phyloP scores from a whole-genome alignment of 2,797 vertebrate genomes.

The Chaetodon trifasciatus region DNA sequence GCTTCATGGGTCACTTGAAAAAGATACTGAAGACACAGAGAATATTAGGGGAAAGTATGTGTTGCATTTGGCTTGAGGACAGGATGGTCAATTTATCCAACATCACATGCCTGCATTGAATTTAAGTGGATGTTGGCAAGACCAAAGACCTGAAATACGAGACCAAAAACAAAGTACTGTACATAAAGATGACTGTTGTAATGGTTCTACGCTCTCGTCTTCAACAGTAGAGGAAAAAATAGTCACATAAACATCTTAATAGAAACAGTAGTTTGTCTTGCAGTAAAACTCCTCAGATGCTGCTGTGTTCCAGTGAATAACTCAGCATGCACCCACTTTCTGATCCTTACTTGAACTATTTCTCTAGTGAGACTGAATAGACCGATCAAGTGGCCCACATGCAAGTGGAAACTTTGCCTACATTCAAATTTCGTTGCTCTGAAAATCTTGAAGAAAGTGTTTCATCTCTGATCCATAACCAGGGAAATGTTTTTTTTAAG shows the following conservation, averaged over 20 bases:
- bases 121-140: conserved; percentile 14
- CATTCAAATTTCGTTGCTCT: conserved; percentile 15
- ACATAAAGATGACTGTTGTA: too few relatives aligned
- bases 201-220: neutral
- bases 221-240: neutral
- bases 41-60: neutral
- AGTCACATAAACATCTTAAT: neutral
- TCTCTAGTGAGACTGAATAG: conserved; percentile 11
- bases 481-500: neutral
- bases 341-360: conserved; percentile 16
- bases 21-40: neutral
- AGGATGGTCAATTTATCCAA: conserved; percentile 11
- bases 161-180: too few relatives aligned
- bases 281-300: neutral
- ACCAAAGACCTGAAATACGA: neutral
- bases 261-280: conserved; percentile 1
- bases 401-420: conserved; percentile 1
- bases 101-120: conserved; percentile 19
- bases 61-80: conserved; percentile 26
- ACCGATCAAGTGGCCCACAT: neutral
- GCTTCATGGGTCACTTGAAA: neutral
- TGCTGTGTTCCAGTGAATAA: conserved; percentile 3
- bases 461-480: conserved; percentile 5
- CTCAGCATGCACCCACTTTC: neutral
- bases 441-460: neutral